A percentile compares a stretch with the other conserved stretches of the same genome.
These are phyloP conservation scores for Sphyrna mokarran DNA, from an alignment of 2,113 vertebrate species.

Conservation along the genomic window DNA sequence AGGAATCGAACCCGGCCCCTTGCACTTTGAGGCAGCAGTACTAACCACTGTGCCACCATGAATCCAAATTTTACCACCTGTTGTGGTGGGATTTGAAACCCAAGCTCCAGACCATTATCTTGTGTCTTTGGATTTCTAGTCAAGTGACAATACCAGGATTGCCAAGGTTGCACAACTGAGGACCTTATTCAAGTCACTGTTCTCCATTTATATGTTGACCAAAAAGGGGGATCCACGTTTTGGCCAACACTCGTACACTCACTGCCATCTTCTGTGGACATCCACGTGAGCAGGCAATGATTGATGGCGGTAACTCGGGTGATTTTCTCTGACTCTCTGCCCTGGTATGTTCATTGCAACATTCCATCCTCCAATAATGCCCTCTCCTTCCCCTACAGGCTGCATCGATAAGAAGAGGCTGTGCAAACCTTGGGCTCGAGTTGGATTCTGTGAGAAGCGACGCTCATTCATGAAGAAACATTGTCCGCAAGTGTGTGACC, in stretches of 20 bases:
- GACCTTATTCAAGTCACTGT: background rate
- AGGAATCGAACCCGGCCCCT: no score
- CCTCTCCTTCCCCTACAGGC: slow-evolving; percentile 44
- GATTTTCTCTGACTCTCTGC: background rate
- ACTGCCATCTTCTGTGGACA: background rate
- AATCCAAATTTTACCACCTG: no score
- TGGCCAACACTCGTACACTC: background rate
- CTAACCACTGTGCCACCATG: no score
- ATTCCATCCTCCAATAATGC: background rate
- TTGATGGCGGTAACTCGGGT: background rate
- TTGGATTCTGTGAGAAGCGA: slow-evolving; percentile 60
- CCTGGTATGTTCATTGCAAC: no score
- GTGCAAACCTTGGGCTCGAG: slow-evolving; percentile 61
- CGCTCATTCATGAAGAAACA: slow-evolving; percentile 63
- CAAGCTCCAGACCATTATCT: no score
- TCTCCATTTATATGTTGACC: background rate
- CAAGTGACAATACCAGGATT: background rate
- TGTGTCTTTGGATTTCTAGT: no score
- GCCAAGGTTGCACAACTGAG: background rate
- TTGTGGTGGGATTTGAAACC: no score
- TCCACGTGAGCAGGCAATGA: background rate
- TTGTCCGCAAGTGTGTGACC: slow-evolving; percentile 61
- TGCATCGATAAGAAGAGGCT: slow-evolving; percentile 63
- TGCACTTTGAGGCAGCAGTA: no score
- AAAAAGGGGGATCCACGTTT: background rate